Evolutionary conservation across 2,797 vertebrate species (phyloP).

Genomic region (Otolemur crassicaudatus): DNA sequence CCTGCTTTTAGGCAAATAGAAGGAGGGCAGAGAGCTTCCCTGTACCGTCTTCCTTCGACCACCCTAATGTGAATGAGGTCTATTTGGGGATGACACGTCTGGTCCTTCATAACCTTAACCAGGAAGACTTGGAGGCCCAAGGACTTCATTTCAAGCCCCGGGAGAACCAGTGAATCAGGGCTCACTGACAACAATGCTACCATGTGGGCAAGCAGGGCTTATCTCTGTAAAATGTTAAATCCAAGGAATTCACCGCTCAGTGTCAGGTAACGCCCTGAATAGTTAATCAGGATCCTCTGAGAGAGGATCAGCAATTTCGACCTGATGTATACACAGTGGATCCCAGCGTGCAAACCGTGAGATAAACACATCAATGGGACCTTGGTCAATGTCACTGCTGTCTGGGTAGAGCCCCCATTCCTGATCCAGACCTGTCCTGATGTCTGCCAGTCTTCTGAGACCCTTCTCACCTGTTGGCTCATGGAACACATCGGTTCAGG

Average conservation of each 20-base stretch:
- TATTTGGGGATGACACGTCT: background rate
- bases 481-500: background rate
- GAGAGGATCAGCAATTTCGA: background rate
- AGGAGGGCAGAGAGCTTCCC: background rate
- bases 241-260: too few relatives aligned
- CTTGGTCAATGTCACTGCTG: background rate
- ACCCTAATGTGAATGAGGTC: background rate
- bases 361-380: background rate
- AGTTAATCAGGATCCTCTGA: background rate
- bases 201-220: background rate
- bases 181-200: fast-evolving
- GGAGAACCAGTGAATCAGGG: background rate
- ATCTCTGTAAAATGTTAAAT: background rate
- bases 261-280: too few relatives aligned
- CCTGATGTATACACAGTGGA: background rate
- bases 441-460: background rate
- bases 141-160: background rate
- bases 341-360: background rate
- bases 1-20: background rate
- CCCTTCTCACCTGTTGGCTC: background rate
- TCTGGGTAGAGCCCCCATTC: fast-evolving
- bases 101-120: background rate
- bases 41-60: background rate
- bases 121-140: fast-evolving
- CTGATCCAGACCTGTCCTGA: background rate